Percentiles rank a stretch among this genome's conserved stretches.
These are phyloP conservation scores for Leptopilina drosophilae DNA, from an alignment of 2,888 invertebrate genomes.

Conservation along the genomic window DNA sequence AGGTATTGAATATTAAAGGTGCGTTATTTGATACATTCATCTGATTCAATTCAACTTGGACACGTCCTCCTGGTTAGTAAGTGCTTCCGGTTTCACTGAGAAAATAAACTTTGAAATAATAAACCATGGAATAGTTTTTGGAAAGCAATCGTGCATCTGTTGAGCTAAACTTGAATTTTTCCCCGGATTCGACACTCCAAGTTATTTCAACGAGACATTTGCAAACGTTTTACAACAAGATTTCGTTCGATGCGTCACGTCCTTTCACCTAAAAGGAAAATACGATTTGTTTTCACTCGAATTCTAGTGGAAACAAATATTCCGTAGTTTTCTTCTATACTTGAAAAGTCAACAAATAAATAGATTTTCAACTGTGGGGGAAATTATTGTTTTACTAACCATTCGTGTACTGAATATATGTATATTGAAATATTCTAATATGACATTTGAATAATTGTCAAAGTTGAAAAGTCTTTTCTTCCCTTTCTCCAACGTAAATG, in stretches of 20 bases:
- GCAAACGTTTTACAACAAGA: constrained; percentile 14
- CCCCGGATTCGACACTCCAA: neutral
- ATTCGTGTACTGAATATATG: no score
- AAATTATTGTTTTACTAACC: no score
- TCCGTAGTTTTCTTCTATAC: neutral
- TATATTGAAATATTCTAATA: no score
- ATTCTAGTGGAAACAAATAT: neutral
- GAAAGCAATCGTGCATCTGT: constrained; percentile 1
- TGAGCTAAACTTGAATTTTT: neutral
- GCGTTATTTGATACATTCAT: neutral
- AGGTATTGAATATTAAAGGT: neutral
- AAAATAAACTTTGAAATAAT: constrained; percentile 6
- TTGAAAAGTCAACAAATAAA: neutral
- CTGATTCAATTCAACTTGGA: constrained; percentile 21
- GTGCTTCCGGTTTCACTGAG: constrained; percentile 2
- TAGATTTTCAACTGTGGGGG: no score
- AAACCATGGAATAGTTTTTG: neutral
- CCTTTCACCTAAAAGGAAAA: constrained; percentile 4
- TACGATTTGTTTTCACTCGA: neutral
- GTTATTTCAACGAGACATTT: constrained; percentile 23
- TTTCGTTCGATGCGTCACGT: constrained; percentile 3
- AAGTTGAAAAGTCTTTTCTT: neutral
- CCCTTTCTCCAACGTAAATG: neutral
- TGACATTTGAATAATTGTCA: neutral
- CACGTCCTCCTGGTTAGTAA: neutral